Evolutionary conservation across 2,888 invertebrate species (phyloP), one percentile per base, ranked within the genome.

Genomic region (Drosophila cracens): DNA sequence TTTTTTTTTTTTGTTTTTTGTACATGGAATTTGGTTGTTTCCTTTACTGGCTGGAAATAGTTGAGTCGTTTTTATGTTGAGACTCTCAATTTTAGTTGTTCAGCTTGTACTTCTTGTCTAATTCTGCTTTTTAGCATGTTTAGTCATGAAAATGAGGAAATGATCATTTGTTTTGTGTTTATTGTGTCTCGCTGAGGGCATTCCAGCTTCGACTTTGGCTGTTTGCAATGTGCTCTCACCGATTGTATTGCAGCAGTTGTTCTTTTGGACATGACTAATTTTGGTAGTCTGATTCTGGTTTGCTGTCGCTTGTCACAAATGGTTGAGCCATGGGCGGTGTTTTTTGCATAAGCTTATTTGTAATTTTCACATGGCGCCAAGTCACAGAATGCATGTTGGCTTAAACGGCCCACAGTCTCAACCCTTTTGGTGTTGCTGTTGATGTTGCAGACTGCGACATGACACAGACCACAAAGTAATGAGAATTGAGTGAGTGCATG

Each of bases 351-450:
- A 81, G 86, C 40, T 76, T 73, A 81, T 81, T 81, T 75, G 68
- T 79, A 85, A 80, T 84, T 87, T 78, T 62, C 73, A 64, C 43
- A 66, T 84, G 89, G 85, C 85, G 89, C 89, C 86, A 69, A 70
- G 71, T 60, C 58, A 64, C 70, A 74, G 81, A 74, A 80, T 74
- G 74, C 38, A 36, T 38, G 63, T 68, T 62, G 46, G 65, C 46
- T 36, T 46, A 54, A 49, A 51, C 57, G 46, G 63, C 63, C 74
- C 71, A 79, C 70, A 71, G 71, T 52, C 62, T 56, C 81, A 83
- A 76, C 87, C 85, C 89, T 87, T 85, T 88, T 81, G 83, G 63
- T 83, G 81, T 73, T 61, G 72, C 72, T 67, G 75, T 87, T 82
- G 82, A 76, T 81, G 74, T 82, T 84, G 71, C 48, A 80, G 81